A percentile compares a stretch with the other conserved stretches of the same genome.
Evolutionary conservation across 1,140 invertebrate species (phyloP).

Genomic region (Drosophila nikananu): DNA sequence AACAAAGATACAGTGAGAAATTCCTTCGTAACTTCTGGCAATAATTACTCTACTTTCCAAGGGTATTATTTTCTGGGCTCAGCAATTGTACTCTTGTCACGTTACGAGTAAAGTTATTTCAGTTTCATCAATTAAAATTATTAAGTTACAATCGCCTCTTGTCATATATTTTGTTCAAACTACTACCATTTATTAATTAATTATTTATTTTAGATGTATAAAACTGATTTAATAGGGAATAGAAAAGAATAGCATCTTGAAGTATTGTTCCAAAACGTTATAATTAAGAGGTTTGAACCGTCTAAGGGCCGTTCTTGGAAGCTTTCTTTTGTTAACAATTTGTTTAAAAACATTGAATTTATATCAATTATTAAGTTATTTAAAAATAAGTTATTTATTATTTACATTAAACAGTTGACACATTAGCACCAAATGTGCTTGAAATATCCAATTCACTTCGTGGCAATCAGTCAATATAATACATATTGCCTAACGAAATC

Average conservation of each 20-base stretch:
- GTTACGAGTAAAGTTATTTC: not conserved
- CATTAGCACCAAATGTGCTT: too few relatives aligned
- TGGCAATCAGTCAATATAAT: too few relatives aligned
- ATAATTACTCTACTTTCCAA: not conserved
- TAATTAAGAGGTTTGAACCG: not conserved
- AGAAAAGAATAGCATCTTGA: not conserved
- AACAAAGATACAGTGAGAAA: not conserved
- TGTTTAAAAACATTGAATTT: not conserved
- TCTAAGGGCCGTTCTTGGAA: not conserved
- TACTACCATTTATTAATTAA: too few relatives aligned
- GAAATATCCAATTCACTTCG: too few relatives aligned
- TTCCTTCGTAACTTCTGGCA: not conserved
- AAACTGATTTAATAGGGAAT: too few relatives aligned
- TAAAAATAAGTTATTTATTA: not conserved
- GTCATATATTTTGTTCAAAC: too few relatives aligned
- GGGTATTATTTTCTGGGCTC: not conserved
- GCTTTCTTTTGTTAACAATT: not conserved
- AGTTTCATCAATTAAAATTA: not conserved
- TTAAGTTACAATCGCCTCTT: too few relatives aligned
- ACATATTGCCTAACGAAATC: too few relatives aligned
- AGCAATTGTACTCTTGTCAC: not conserved
- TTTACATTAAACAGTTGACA: not conserved
- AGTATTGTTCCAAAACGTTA: not conserved
- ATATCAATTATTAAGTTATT: not conserved
- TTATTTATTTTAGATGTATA: not conserved